phyloP scores from a whole-genome alignment of 92 coral and sea anemone species.

The Porites rus region DNA sequence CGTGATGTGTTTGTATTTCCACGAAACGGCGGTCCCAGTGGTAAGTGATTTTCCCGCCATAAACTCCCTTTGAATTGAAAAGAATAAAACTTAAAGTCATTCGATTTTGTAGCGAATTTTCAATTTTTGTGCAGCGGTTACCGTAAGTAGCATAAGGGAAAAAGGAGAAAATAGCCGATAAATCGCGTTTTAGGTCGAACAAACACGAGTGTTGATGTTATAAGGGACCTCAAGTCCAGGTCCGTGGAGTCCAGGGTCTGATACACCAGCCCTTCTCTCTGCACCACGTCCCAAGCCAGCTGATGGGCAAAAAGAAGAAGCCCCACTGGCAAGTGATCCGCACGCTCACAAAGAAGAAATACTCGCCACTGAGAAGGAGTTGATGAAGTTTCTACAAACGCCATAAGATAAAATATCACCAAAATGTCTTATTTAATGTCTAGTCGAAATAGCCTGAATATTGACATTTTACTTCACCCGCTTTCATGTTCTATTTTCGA shows the following conservation, averaged over 20 bases:
- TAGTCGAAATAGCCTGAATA: too few species aligned
- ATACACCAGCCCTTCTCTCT: slow-evolving; percentile 66
- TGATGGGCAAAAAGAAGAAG: slow-evolving; percentile 91
- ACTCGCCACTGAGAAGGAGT: slow-evolving; percentile 92
- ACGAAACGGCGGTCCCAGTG: slow-evolving; percentile 85
- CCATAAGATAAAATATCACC: background rate
- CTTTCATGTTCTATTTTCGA: too few species aligned
- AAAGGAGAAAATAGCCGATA: too few species aligned
- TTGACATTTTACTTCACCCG: too few species aligned
- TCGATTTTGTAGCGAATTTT: too few species aligned
- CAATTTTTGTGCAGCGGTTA: too few species aligned
- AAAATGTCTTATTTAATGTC: background rate
- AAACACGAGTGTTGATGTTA: slow-evolving; percentile 78
- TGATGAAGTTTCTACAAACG: slow-evolving; percentile 68
- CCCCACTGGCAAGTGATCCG: slow-evolving; percentile 81
- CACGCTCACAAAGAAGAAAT: slow-evolving; percentile 85
- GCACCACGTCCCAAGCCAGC: slow-evolving; percentile 96
- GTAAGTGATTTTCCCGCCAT: slow-evolving; percentile 91
- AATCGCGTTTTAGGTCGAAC: too few species aligned
- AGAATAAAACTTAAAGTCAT: background rate
- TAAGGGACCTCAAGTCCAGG: slow-evolving; percentile 66
- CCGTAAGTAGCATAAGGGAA: too few species aligned
- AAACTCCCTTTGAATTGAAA: slow-evolving; percentile 64
- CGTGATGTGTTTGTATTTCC: slow-evolving; percentile 63
- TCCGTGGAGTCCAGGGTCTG: slow-evolving; percentile 63